Conservation (phyloP, 2,113 vertebrate genomes). For the Empidonax alnorum region DNA sequence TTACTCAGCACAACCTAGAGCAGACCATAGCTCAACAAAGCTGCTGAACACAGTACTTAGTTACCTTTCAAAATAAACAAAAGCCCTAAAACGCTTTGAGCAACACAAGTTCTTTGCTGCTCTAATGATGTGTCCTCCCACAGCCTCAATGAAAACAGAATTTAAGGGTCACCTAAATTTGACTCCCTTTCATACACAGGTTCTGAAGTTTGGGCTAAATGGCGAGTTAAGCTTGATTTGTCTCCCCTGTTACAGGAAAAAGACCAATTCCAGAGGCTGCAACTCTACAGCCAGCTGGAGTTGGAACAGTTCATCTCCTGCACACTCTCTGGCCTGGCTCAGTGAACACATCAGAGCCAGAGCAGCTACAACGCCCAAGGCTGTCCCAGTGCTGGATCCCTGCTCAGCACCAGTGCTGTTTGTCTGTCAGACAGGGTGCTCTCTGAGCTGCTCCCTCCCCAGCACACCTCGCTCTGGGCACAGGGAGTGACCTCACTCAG, state of each 20-base stretch:
- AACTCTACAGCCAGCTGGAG: not conserved
- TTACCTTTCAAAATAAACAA: not conserved
- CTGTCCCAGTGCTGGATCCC: not conserved
- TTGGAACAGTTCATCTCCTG: fast-evolving
- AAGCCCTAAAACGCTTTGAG: not conserved
- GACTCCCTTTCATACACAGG: not conserved
- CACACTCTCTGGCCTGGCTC: not conserved
- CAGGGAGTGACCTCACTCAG: fast-evolving
- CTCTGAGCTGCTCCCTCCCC: not conserved
- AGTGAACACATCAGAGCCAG: not conserved
- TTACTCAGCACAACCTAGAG: not conserved
- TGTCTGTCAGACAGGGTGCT: not conserved
- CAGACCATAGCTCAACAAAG: not conserved
- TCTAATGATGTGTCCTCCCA: not conserved
- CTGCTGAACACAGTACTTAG: not conserved
- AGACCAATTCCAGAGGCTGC: not conserved
- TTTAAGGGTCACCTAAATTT: not conserved
- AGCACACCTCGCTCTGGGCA: not conserved
- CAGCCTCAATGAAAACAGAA: not conserved
- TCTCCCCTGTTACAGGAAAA: not conserved
- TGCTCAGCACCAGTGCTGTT: fast-evolving
- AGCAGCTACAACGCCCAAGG: fast-evolving
- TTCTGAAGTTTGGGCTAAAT: not conserved
- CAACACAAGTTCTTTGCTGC: not conserved
- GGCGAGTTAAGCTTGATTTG: not conserved